Evolutionary conservation across 2,113 vertebrate genomes (phyloP).

Genomic region (Himantopus leucocephalus): DNA sequence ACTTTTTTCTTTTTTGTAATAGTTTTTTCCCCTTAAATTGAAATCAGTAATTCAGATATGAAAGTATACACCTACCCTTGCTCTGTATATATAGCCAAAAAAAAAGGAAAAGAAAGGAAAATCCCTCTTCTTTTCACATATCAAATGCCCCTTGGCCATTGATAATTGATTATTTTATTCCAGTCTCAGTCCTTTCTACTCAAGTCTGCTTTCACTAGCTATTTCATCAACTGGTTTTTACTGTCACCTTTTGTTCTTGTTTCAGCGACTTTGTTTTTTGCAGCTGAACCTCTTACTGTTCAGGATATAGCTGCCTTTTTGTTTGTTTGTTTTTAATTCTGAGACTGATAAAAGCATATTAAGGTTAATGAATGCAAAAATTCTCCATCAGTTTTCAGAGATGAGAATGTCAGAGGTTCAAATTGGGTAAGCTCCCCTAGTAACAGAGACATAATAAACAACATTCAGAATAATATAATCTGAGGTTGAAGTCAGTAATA

Average conservation of each 20-base stretch:
- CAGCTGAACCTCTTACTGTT: not conserved
- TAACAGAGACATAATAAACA: constrained; percentile 44
- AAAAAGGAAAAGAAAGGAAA: not conserved
- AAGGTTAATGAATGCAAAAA: constrained; percentile 58
- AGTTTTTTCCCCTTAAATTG: not conserved
- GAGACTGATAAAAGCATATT: constrained; percentile 30
- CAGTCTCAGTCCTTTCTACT: not conserved
- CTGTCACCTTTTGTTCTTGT: constrained; percentile 7
- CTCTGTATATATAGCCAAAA: not conserved
- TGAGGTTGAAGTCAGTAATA: not conserved
- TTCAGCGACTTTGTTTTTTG: not conserved
- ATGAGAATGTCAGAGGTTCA: constrained; percentile 37
- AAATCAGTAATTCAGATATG: not conserved
- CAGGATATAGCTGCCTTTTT: not conserved
- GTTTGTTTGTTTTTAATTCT: constrained; percentile 25
- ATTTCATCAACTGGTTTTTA: not conserved
- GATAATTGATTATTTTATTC: constrained; percentile 36
- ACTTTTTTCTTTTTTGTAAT: not conserved
- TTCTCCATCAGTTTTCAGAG: constrained; percentile 17
- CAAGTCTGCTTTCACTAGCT: not conserved
- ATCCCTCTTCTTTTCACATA: not conserved
- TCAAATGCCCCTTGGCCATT: not conserved
- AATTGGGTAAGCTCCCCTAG: not conserved
- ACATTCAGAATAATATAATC: constrained; percentile 11
- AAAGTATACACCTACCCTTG: not conserved